Evolutionary conservation across 2,113 vertebrate species (phyloP).

Genomic region (Pseudois nayaur): DNA sequence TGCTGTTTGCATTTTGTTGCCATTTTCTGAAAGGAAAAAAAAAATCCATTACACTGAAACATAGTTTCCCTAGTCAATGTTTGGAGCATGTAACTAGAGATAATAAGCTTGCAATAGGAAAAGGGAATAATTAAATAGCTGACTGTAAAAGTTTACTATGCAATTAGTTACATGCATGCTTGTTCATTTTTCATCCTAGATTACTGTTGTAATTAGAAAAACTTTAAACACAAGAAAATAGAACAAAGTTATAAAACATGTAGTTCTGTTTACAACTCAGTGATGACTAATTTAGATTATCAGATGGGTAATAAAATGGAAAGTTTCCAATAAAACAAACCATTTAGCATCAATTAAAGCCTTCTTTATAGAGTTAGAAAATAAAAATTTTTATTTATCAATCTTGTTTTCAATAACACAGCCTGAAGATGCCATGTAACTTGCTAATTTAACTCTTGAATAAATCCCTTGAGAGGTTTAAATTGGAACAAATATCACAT

Average conservation of each 20-base stretch:
- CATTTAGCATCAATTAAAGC: background rate
- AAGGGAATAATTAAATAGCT: constrained; percentile 13
- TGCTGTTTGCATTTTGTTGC: background rate
- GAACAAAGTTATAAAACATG: background rate
- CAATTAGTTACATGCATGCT: background rate
- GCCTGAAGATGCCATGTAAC: background rate
- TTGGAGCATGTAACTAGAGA: constrained; percentile 12
- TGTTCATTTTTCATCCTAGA: constrained; percentile 23
- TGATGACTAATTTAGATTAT: constrained; percentile 9
- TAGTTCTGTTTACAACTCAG: background rate
- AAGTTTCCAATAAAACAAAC: background rate
- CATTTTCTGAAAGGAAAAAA: constrained; percentile 1
- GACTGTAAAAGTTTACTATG: constrained; percentile 22
- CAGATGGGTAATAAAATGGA: background rate
- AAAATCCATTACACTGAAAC: background rate
- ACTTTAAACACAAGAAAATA: background rate
- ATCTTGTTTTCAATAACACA: constrained; percentile 22
- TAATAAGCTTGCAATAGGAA: constrained; percentile 5
- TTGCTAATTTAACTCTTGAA: background rate
- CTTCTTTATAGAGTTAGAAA: constrained; percentile 8
- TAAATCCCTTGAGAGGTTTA: constrained; percentile 11
- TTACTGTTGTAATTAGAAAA: background rate
- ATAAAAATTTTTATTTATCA: background rate
- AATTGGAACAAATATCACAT: constrained; percentile 7
- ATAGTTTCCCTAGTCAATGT: background rate